These are phyloP conservation scores for Conus canariensis DNA, from an alignment of 2,888 invertebrate species.

Conservation along the genomic window DNA sequence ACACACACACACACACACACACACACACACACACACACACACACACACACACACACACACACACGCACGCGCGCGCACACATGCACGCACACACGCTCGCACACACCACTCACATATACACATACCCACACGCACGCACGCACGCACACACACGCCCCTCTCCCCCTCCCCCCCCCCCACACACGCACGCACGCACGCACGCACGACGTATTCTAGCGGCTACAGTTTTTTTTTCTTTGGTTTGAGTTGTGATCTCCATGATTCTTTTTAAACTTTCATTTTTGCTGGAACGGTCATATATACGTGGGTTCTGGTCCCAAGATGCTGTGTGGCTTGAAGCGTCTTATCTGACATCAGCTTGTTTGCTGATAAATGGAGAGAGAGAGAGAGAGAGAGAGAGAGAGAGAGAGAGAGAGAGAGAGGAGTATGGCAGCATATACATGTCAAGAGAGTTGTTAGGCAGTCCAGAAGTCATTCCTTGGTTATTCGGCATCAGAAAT, in stretches of 20 bases:
- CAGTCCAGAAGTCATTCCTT: no score
- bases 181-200: background rate
- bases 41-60: background rate
- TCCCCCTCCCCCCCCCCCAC: no score
- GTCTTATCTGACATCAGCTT: no score
- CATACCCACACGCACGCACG: background rate
- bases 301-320: no score
- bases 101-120: background rate
- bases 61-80: slow-evolving; percentile 6
- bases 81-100: background rate
- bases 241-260: no score
- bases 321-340: no score
- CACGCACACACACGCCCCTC: background rate
- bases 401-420: slow-evolving; percentile 11
- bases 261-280: no score
- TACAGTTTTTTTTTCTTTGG: no score
- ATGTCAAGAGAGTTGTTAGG: no score
- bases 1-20: background rate
- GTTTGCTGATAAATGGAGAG: background rate
- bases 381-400: slow-evolving; percentile 10
- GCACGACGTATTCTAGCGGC: background rate
- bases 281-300: no score
- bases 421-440: background rate
- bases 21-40: background rate
- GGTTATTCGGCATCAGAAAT: no score